Conservation (phyloP, 2,113 vertebrate genomes). For the Zonotrichia leucophrys region DNA sequence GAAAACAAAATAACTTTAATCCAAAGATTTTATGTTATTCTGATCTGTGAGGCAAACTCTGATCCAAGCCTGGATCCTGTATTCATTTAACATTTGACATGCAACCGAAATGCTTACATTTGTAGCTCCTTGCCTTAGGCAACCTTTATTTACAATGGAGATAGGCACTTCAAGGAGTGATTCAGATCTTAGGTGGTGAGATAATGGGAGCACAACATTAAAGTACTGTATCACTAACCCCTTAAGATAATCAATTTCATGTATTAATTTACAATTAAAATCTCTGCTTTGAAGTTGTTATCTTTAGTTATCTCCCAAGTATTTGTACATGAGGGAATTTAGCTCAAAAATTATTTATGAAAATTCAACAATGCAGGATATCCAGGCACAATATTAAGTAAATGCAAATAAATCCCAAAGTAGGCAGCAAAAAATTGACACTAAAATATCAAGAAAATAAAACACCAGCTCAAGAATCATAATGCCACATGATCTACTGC, state of each 20-base stretch:
- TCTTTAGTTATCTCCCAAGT: conserved; percentile 7
- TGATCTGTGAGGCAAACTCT: not conserved
- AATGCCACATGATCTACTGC: not conserved
- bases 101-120: not conserved
- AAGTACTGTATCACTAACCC: not conserved
- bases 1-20: not conserved
- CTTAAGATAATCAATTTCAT: conserved; percentile 48
- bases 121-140: not conserved
- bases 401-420: conserved; percentile 15
- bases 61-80: not conserved
- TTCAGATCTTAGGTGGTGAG: conserved; percentile 38
- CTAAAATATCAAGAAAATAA: not conserved
- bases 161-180: not conserved
- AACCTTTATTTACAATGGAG: conserved; percentile 14
- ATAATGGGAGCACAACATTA: conserved; percentile 1
- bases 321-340: not conserved
- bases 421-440: not conserved
- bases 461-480: not conserved
- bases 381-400: not conserved
- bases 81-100: not conserved
- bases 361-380: conserved; percentile 28
- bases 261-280: conserved; percentile 62
- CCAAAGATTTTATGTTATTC: not conserved
- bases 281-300: conserved; percentile 51
- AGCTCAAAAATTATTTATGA: conserved; percentile 13